phyloP scores from a whole-genome alignment of 2,113 vertebrate species.

The Gobio gobio region DNA sequence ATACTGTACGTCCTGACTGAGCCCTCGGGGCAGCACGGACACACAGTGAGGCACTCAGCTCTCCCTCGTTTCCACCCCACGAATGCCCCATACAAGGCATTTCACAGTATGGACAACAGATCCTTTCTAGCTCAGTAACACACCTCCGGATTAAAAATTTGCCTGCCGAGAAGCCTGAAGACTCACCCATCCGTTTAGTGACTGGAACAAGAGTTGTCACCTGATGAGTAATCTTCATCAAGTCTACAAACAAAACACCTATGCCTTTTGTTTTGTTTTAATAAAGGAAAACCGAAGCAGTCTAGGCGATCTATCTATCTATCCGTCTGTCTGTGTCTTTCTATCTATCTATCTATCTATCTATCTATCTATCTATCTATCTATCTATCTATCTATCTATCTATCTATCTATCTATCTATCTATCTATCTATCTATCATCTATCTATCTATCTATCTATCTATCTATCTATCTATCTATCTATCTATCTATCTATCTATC shows the following conservation, averaged over 20 bases:
- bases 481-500: too few relatives aligned
- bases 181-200: constrained; percentile 26
- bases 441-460: too few relatives aligned
- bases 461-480: too few relatives aligned
- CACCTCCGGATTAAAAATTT: constrained; percentile 22
- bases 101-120: constrained; percentile 36
- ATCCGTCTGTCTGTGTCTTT: too few relatives aligned
- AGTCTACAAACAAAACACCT: constrained; percentile 1
- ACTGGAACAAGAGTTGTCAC: constrained; percentile 13
- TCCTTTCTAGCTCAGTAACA: constrained; percentile 27
- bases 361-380: too few relatives aligned
- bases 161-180: constrained; percentile 28
- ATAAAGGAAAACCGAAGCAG: constrained; percentile 11
- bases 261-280: neutral
- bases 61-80: constrained; percentile 25
- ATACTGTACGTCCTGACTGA: constrained; percentile 57
- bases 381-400: too few relatives aligned
- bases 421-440: too few relatives aligned
- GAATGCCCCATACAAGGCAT: constrained; percentile 36
- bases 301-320: too few relatives aligned
- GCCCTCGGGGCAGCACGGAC: constrained; percentile 52
- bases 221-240: constrained; percentile 45
- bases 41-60: constrained; percentile 35
- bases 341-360: too few relatives aligned
- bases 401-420: too few relatives aligned